Base-by-base conservation (phyloP, 1,140 invertebrate species). In the Popillia japonica region DNA sequence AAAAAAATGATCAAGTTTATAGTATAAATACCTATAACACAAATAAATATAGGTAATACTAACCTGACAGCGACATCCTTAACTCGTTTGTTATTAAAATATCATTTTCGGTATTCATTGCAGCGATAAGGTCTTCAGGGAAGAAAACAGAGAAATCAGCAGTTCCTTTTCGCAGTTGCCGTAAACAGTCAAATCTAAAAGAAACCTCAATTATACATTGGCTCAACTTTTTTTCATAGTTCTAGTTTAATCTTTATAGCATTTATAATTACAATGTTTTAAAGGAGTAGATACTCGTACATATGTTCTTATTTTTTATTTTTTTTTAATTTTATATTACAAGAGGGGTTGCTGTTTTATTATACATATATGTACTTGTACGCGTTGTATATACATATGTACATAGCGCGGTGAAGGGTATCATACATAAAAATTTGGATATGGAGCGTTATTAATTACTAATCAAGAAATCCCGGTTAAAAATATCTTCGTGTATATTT, bases 71-170 rank as follows among this genome's bases (percentile, higher is more conserved):
- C 73, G 88, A 86, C 27, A 88, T 87, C 78, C 90, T 87, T 55
- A 95, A 78, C 85, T 95, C 92, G 77, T 93, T 92, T 9, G 92
- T 93, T 40, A 94, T 88, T 73, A 94, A 85, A 34, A 94, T 87
- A 78, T 93, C 90, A 0, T 91, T 87, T 80, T 91, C 88, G 8
- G 90, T 89, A 89, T 91, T 92, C 9, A 89, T 90, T 8, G 93
- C 93, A 0, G 93, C 91, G 22, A 95, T 89, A 59, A 96, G 87
- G 87, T 96, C 95, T 86, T 96, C 95, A 0, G 95, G 91, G 79
- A 94, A 93, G 79, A 96, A 90, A 0, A 95, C 92, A 0, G 94
- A 93, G 82, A 97, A 93, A 86, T 97, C 95, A 9, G 93, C 95
- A 10, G 91, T 89, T 17, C 92, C 91, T 82, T 90, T 91, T 42